These are phyloP conservation scores for Caerostris darwini DNA, from an alignment of 1,140 invertebrate genomes.

Conservation along the genomic window DNA sequence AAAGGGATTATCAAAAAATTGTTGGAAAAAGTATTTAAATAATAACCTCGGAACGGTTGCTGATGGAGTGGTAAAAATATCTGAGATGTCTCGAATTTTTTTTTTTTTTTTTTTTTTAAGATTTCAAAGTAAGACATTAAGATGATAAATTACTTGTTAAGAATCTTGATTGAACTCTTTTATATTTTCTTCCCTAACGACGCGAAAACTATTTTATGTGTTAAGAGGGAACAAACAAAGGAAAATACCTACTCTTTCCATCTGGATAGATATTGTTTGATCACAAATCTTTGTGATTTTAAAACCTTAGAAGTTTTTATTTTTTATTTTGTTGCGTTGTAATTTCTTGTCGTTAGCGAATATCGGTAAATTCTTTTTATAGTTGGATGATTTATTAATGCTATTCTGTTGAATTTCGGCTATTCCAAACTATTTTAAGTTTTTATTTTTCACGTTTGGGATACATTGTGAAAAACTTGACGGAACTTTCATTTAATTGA, in stretches of 20 bases:
- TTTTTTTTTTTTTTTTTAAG: neutral
- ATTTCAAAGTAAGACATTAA: slow-evolving; percentile 8
- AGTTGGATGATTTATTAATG: neutral
- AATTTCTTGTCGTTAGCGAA: neutral
- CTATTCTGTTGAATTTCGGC: neutral
- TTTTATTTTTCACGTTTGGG: too few relatives aligned
- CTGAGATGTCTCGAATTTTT: neutral
- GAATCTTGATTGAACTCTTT: slow-evolving; percentile 30
- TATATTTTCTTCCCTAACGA: slow-evolving; percentile 31
- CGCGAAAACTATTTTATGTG: neutral
- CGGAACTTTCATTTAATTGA: too few relatives aligned
- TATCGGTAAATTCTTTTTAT: neutral
- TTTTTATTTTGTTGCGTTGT: neutral
- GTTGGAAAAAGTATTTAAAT: neutral
- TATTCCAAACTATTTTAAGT: neutral
- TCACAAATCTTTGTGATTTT: neutral
- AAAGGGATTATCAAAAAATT: neutral
- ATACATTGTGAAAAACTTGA: too few relatives aligned
- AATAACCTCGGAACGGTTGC: neutral
- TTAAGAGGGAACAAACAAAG: neutral
- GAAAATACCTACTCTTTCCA: neutral
- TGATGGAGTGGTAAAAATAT: neutral
- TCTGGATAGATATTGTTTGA: neutral
- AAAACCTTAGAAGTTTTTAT: neutral
- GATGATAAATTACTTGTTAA: slow-evolving; percentile 59